A percentile compares a stretch with the other conserved stretches of the same genome.
Evolutionary conservation across 1,140 invertebrate genomes (phyloP).

Genomic region (Anastatus disparis): DNA sequence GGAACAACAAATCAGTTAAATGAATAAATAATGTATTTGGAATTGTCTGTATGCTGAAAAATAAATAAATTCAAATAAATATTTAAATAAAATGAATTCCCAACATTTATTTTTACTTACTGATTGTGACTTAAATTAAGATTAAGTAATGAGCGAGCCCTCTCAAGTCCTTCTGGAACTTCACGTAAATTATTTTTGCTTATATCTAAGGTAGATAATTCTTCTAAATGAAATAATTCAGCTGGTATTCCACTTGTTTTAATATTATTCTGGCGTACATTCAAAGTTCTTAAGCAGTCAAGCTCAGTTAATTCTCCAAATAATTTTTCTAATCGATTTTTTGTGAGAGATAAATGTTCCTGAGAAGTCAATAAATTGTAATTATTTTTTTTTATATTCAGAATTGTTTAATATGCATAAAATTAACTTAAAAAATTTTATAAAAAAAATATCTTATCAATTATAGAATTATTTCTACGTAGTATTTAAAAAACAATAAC

Average conservation of each 20-base stretch:
- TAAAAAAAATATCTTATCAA: too few relatives aligned
- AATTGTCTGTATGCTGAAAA: conserved; percentile 89
- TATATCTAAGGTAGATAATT: conserved; percentile 95
- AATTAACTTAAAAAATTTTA: too few relatives aligned
- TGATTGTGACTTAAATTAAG: conserved; percentile 96
- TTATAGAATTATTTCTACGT: too few relatives aligned
- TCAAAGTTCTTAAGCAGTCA: conserved; percentile 87
- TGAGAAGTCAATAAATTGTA: conserved; percentile 61
- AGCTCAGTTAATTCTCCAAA: conserved; percentile 93
- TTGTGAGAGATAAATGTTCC: conserved; percentile 93
- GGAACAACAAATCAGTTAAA: conserved; percentile 92
- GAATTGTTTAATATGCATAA: not conserved
- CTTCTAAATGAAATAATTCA: conserved; percentile 92
- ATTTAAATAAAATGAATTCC: not conserved
- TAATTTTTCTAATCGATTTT: conserved; percentile 91
- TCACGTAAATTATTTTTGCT: conserved; percentile 96
- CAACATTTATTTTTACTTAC: conserved; percentile 65
- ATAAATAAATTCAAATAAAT: conserved; percentile 42
- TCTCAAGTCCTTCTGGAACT: conserved; percentile 94
- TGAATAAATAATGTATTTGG: conserved; percentile 96
- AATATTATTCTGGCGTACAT: conserved; percentile 93
- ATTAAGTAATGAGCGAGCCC: conserved; percentile 91
- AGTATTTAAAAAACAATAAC: too few relatives aligned
- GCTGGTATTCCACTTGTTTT: conserved; percentile 91
- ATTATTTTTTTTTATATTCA: conserved; percentile 4